Base-by-base conservation (phyloP, 2,888 invertebrate genomes). In the Eueremaeus valkanovi region DNA sequence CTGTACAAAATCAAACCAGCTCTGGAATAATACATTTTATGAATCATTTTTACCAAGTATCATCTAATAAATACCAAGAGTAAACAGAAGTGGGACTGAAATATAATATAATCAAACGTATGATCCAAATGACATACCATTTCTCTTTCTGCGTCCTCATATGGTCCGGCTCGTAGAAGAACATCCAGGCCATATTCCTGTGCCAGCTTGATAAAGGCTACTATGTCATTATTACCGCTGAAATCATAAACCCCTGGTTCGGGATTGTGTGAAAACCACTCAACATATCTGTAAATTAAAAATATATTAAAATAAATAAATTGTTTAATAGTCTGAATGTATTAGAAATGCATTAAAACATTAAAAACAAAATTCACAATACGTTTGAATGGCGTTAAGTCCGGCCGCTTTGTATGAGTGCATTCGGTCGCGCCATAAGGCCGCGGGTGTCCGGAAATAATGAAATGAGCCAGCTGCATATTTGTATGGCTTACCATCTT, bases 71-170 rank as follows among this genome's bases (percentile, higher is more conserved):
- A n/a, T n/a, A n/a, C n/a, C n/a, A n/a, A n/a, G n/a, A n/a, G n/a
- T n/a, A n/a, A n/a, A n/a, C n/a, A n/a, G n/a, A n/a, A n/a, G n/a
- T n/a, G n/a, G n/a, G n/a, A n/a, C n/a, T n/a, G n/a, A n/a, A n/a
- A n/a, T n/a, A n/a, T n/a, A n/a, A n/a, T n/a, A n/a, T n/a, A n/a
- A n/a, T n/a, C n/a, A n/a, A n/a, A n/a, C n/a, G n/a, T n/a, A n/a
- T n/a, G n/a, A n/a, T n/a, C 8, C 5, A 6, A n/a, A n/a, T n/a
- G n/a, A n/a, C n/a, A 82, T 81, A 87, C 87, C 83, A 88, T 86
- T 79, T 95, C 94, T 84, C 93, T 89, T 85, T 95, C 95, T 18
- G 91, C 93, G 83, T 93, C 93, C 79, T 95, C 93, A 81, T 93
- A 95, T 0, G 95, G 95, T 0, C 95, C 95, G 0, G 92, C 90